Evolutionary conservation across 1,140 invertebrate species (phyloP).

Genomic region (Aplysia californica): DNA sequence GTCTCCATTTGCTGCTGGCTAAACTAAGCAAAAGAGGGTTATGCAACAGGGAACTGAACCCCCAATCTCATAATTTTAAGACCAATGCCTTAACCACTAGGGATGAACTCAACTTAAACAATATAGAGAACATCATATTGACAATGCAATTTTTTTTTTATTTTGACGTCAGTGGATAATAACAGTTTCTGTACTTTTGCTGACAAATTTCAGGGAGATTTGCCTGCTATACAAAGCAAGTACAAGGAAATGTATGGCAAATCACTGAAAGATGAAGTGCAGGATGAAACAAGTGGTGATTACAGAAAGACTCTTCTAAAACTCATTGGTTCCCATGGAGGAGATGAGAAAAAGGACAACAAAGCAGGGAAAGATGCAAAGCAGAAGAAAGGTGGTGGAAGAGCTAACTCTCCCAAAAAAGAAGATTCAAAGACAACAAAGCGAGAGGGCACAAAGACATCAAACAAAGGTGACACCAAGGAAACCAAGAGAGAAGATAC

Average conservation of each 20-base stretch:
- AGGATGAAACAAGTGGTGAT: slow-evolving; percentile 56
- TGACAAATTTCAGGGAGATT: slow-evolving; percentile 57
- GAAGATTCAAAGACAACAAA: neutral
- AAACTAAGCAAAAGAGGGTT: too few relatives aligned
- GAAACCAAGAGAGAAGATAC: neutral
- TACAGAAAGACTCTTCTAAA: slow-evolving; percentile 55
- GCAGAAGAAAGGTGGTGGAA: neutral
- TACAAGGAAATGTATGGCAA: slow-evolving; percentile 53
- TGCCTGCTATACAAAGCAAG: slow-evolving; percentile 57
- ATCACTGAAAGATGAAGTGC: slow-evolving; percentile 47
- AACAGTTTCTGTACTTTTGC: too few relatives aligned
- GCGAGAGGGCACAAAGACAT: neutral
- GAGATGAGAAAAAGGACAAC: neutral
- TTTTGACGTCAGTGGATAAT: too few relatives aligned
- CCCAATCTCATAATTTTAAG: too few relatives aligned
- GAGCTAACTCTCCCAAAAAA: neutral
- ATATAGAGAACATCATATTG: too few relatives aligned
- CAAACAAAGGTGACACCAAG: neutral
- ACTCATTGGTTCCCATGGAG: slow-evolving; percentile 37
- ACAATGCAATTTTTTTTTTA: too few relatives aligned
- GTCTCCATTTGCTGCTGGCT: too few relatives aligned
- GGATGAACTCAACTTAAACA: too few relatives aligned
- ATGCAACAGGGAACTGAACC: too few relatives aligned
- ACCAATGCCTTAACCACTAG: too few relatives aligned
- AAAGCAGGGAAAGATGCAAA: neutral